phyloP scores from a whole-genome alignment of 2,888 invertebrate species.

The Pantelozetes paolii region DNA sequence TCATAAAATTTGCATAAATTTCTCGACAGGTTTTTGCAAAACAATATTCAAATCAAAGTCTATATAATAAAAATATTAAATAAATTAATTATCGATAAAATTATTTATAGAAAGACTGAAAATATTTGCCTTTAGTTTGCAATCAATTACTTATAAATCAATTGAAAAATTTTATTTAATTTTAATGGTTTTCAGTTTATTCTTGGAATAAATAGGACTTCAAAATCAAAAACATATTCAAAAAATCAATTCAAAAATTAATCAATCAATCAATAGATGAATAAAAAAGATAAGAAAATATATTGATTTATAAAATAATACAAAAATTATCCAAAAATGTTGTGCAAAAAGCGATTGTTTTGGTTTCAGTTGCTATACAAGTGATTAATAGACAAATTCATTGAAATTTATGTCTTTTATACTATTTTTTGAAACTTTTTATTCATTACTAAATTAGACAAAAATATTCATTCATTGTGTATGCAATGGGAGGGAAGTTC shows the following conservation, averaged over 20 bases:
- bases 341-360: background rate
- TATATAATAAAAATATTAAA: no score
- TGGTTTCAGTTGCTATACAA: conserved; percentile 5
- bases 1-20: no score
- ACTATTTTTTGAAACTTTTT: no score
- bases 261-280: background rate
- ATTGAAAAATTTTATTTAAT: background rate
- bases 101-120: conserved; percentile 9
- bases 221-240: background rate
- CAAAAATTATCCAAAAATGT: background rate
- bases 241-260: background rate
- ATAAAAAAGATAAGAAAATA: background rate
- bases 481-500: background rate
- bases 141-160: background rate
- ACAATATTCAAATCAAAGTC: no score
- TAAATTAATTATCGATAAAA: no score
- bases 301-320: background rate
- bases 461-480: background rate
- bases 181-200: background rate
- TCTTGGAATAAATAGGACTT: background rate
- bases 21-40: no score
- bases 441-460: background rate
- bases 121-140: background rate
- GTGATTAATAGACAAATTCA: background rate
- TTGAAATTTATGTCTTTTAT: background rate